phyloP scores from a whole-genome alignment of 2,888 invertebrate species.

The Therioaphis trifolii region DNA sequence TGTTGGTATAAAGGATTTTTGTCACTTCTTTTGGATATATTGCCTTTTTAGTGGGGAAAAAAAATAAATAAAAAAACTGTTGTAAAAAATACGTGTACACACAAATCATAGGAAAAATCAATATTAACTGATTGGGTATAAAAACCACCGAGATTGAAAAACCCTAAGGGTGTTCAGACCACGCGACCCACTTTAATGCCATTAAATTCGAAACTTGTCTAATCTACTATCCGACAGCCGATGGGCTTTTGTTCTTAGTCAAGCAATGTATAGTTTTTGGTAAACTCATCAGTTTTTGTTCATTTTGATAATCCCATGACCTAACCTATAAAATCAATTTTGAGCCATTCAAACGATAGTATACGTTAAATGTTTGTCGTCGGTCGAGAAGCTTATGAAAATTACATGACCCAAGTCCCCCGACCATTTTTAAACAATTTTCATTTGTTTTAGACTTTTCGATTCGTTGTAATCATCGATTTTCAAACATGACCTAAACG shows the following conservation, averaged over 20 bases:
- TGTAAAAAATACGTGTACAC: not conserved
- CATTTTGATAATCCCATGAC: not conserved
- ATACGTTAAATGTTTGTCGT: not conserved
- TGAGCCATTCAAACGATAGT: no score
- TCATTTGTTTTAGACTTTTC: no score
- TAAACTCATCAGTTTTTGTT: conserved; percentile 6
- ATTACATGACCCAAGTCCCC: no score
- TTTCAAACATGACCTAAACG: no score
- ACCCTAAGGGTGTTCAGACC: not conserved
- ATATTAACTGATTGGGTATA: not conserved
- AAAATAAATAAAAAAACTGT: not conserved
- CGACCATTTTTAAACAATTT: no score
- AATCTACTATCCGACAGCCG: not conserved
- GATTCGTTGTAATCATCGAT: no score
- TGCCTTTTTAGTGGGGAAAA: not conserved
- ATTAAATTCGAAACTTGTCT: conserved; percentile 27
- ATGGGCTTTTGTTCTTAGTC: not conserved
- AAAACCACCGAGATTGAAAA: not conserved
- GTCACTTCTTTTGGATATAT: not conserved
- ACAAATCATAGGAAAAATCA: conserved; percentile 27
- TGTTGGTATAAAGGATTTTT: conserved; percentile 5
- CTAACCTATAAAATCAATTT: not conserved
- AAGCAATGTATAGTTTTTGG: not conserved
- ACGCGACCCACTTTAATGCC: conserved; percentile 12
- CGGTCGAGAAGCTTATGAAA: no score